Base-by-base conservation (phyloP, 2,888 invertebrate species). In the Orthosia gothica region DNA sequence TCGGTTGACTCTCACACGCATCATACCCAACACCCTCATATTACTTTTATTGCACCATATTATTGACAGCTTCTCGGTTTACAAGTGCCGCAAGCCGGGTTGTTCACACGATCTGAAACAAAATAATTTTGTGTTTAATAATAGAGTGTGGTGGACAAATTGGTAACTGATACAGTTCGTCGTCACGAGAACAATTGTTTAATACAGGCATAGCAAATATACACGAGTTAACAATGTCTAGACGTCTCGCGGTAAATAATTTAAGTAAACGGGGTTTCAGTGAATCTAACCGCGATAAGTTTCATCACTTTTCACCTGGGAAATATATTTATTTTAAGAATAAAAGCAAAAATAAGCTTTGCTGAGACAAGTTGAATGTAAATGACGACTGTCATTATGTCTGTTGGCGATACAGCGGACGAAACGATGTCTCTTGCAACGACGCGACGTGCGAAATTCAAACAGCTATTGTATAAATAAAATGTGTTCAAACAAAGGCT, bases 41-140 rank as follows among this genome's bases (percentile, higher is more conserved):
- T 85, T 85, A 86, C 85, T 87, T 74, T 85, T 87, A 86, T 87
- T 86, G 85, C 88, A 85, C 78, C 82, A 82, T 86, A 84, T 79
- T 73, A 71, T 84, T 79, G 80, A 76, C 70, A 74, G 71, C 68
- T 85, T 82, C 79, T 83, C 81, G 74, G 76, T 85, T 86, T 85
- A 88, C 84, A 91, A 87, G 91, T 91, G 90, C 91, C 90, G 89
- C 91, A 91, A 87, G 87, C 88, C 89, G 91, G 93, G 89, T 89
- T 85, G 90, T 91, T 92, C 91, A 91, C 92, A 90, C 91, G 91
- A 93, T 93, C 95, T 94, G 95, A 87, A 95, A 95, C 95, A 93
- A 95, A 92, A 93, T 87, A 88, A 91, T 90, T 90, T 90, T 87
- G 87, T 88, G 91, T 83, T 94, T 92, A 93, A 89, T 92, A 90